Conservation (phyloP, 35 echinoderm and acorn worm species). For the Apostichopus californicus region DNA sequence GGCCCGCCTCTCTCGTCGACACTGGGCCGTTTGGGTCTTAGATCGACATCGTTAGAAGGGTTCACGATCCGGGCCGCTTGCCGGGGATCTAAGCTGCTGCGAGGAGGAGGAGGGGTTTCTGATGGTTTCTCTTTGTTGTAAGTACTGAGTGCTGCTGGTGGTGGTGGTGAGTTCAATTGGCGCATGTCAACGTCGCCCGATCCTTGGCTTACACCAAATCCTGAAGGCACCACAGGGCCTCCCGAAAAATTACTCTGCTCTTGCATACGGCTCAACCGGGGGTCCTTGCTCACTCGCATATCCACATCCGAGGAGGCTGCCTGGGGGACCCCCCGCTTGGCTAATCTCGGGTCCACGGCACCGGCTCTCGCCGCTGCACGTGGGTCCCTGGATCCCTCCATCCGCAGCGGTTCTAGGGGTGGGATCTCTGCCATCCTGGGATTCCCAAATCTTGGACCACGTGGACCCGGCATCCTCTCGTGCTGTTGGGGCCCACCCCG, state of each 20-base stretch:
- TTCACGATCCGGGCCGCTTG: conserved; percentile 29
- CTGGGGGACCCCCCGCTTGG: background rate
- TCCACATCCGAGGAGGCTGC: conserved; percentile 9
- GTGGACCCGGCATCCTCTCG: conserved; percentile 22
- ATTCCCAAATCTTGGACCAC: conserved; percentile 42
- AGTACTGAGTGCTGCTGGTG: background rate
- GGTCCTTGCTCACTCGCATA: conserved; percentile 29
- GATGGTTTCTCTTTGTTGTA: background rate
- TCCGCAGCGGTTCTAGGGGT: background rate
- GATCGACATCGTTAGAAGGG: conserved; percentile 28
- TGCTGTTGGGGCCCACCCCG: conserved; percentile 23
- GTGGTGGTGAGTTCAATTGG: conserved; percentile 43
- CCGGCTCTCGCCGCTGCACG: background rate
- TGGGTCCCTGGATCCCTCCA: background rate
- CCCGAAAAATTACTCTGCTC: conserved; percentile 24
- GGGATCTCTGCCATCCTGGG: conserved; percentile 24
- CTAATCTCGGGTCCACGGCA: conserved; percentile 47
- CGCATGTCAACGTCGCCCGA: conserved; percentile 77
- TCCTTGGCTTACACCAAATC: conserved; percentile 56
- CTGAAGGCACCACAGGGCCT: background rate
- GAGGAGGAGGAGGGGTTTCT: background rate
- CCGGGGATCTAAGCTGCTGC: conserved; percentile 20
- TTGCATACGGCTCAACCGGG: conserved; percentile 25
- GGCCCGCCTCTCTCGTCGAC: conserved; percentile 33
- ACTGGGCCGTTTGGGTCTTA: conserved; percentile 27